Percentiles rank a stretch among this genome's conserved stretches.
These are phyloP conservation scores for Dolichallabes microphthalmus DNA, from an alignment of 2,113 vertebrate species.

Conservation along the genomic window DNA sequence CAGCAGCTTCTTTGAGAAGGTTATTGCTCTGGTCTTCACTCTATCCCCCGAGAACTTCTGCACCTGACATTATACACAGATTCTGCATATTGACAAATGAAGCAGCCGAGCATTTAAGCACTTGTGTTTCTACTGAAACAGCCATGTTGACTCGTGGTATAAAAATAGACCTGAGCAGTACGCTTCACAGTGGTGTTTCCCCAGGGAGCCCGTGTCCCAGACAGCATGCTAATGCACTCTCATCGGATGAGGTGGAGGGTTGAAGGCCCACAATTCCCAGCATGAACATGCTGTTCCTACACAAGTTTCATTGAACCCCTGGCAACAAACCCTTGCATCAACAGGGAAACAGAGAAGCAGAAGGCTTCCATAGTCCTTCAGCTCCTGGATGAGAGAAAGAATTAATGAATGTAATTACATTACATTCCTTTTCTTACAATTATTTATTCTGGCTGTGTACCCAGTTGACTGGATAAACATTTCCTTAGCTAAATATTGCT, in stretches of 20 bases:
- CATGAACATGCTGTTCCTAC: conserved; percentile 28
- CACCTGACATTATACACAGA: not conserved
- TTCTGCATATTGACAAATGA: conserved; percentile 8
- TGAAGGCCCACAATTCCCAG: conserved; percentile 40
- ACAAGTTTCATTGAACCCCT: conserved; percentile 33
- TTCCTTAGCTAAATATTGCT: not conserved
- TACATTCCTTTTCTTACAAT: not conserved
- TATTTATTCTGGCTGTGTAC: not conserved
- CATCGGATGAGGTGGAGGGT: conserved; percentile 51
- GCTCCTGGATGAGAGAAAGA: not conserved
- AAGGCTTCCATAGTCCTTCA: not conserved
- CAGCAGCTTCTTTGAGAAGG: not conserved
- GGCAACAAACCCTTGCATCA: conserved; percentile 34
- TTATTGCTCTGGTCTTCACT: not conserved
- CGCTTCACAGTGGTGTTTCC: conserved; percentile 46
- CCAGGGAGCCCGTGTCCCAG: conserved; percentile 62
- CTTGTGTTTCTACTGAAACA: conserved; percentile 52
- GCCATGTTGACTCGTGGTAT: conserved; percentile 51
- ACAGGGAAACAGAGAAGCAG: conserved; percentile 11
- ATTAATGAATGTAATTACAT: not conserved
- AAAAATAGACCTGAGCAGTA: conserved; percentile 65
- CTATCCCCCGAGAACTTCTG: not conserved
- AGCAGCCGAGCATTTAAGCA: conserved; percentile 38
- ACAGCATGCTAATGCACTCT: conserved; percentile 66
- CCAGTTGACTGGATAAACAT: not conserved